Base-by-base conservation (phyloP, 2,888 invertebrate species). In the Craniophora ligustri region DNA sequence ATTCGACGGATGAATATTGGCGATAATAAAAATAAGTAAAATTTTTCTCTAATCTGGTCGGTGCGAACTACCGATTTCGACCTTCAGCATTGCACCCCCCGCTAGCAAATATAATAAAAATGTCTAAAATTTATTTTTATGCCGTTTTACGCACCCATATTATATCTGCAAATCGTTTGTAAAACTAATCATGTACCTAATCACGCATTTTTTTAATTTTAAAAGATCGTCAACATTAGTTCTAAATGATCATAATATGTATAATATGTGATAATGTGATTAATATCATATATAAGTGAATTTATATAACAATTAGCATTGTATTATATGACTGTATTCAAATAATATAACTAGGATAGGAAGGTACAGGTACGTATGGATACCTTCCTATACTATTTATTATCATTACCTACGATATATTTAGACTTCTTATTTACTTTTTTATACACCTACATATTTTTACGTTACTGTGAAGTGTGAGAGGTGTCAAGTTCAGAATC, bases 1-100 rank as follows among this genome's bases (percentile, higher is more conserved):
- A 34, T 13, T 40, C 7, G 28, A 36, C 35, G 18, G 26, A 63
- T 16, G 8, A 40, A 32, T 14, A 7, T 38, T 18, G 18, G 13
- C 42, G 28, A 18, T 26, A 40, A 31, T 18, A 51, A 67, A 56
- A 61, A 55, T 46, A 41, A 45, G 23, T 40, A 18, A 21, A 16
- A 45, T 36, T 38, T 50, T 15, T 21, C 28, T 40, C 55, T 51
- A 55, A 53, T 48, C 15, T 28, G 42, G 21, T 34, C 15, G 18
- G n/a, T 21, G 11, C 7, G n/a, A 45, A 46, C 23, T 38, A 26
- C 30, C 14, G 44, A 26, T 8, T 16, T 19, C 30, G 44, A 48
- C 64, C 63, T 68, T 55, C 41, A 36, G 5, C 13, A n/a, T 30
- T 36, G 11, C 42, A 65, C 62, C 67, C 54, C 67, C 62, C 56